Percentiles rank a stretch among this genome's conserved stretches.
Conservation (phyloP, 2,797 vertebrate genomes). For the Poecilia wingei region DNA sequence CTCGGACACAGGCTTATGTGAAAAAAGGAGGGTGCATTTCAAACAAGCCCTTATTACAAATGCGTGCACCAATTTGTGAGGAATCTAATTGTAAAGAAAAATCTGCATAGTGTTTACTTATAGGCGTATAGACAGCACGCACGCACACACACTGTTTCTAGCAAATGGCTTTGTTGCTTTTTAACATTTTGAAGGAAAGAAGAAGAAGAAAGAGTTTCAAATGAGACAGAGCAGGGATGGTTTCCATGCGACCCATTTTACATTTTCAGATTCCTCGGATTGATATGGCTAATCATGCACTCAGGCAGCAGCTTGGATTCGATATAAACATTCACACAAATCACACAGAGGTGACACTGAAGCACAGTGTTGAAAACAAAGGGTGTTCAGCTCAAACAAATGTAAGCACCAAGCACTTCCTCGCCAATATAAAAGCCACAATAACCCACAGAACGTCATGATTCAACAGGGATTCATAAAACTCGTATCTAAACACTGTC, state of each 20-base stretch:
- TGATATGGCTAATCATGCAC: background rate
- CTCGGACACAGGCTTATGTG: background rate
- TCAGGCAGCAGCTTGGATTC: background rate
- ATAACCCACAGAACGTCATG: background rate
- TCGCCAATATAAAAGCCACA: conserved; percentile 2
- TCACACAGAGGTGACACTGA: background rate
- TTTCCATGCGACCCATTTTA: background rate
- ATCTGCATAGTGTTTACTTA: background rate
- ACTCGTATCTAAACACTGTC: background rate
- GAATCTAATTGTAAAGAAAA: background rate
- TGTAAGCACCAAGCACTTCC: background rate
- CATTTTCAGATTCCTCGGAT: background rate
- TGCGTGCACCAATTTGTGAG: background rate
- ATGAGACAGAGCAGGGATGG: background rate
- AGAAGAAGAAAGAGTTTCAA: background rate
- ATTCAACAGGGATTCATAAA: conserved; percentile 2
- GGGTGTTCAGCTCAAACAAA: background rate
- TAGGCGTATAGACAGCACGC: background rate
- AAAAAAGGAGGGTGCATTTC: background rate
- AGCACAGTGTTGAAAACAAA: background rate
- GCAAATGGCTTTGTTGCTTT: background rate
- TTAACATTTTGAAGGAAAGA: background rate
- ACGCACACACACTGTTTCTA: background rate
- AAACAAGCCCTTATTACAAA: background rate
- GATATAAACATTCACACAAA: background rate